A percentile compares a stretch with the other conserved stretches of the same genome.
phyloP scores from a whole-genome alignment of 2,113 vertebrate species.

The Sinocyclocheilus anshuiensis region DNA sequence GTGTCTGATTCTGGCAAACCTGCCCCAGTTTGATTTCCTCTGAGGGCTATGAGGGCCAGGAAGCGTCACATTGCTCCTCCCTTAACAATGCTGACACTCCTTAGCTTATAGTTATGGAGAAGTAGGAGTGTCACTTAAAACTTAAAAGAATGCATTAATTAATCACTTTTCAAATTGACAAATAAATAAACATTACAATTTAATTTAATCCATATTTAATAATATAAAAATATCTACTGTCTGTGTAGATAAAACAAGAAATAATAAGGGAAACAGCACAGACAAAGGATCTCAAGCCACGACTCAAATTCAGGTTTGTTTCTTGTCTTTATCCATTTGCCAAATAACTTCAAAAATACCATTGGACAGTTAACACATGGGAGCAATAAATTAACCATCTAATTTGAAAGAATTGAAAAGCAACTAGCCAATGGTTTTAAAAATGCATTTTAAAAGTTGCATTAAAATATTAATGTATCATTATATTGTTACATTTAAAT shows the following conservation, averaged over 20 bases:
- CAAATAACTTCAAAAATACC: background rate
- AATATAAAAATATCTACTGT: background rate
- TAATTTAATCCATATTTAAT: background rate
- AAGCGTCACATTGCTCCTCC: conserved; percentile 28
- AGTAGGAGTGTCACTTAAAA: background rate
- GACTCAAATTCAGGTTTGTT: background rate
- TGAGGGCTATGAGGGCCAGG: conserved; percentile 22
- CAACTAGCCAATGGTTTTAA: background rate
- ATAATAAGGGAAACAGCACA: background rate
- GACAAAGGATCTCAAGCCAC: background rate
- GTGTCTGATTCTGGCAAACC: conserved; percentile 36
- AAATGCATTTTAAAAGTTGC: background rate
- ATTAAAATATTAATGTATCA: background rate
- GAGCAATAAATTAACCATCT: too few species aligned
- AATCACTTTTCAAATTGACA: background rate
- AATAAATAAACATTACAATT: background rate
- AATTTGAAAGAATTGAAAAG: background rate
- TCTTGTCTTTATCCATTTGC: background rate
- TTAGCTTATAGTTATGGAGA: background rate
- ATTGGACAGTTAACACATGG: background rate
- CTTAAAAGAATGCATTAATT: background rate
- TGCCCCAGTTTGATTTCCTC: conserved; percentile 49
- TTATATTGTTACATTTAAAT: background rate
- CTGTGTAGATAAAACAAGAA: background rate
- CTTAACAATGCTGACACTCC: conserved; percentile 8